Conservation (phyloP, 2,113 vertebrate species). For the Oryctolagus cuniculus region mOryCun1.1 NC_091449.1:62527501-62528000, state of each 20-base stretch:
- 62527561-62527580: too few relatives aligned
- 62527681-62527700: neutral
- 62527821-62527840: neutral
- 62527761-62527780: constrained; percentile 19
- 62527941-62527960: neutral
- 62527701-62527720: neutral
- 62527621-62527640: neutral
- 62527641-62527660: neutral
- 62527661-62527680: neutral
- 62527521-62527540: too few relatives aligned
- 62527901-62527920: neutral
- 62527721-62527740: constrained; percentile 32
- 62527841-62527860: constrained; percentile 1
- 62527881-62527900: neutral
- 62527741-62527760: neutral
- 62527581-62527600: too few relatives aligned
- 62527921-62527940: neutral
- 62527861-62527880: neutral
- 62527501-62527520: too few relatives aligned
- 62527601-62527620: neutral
- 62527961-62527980: neutral
- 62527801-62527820: neutral
- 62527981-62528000: neutral
- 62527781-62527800: neutral
- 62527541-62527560: too few relatives aligned